Evolutionary conservation across 2,797 vertebrate genomes (phyloP), one percentile per base, ranked within the genome.

Genomic region (Protonibea diacanthus): DNA sequence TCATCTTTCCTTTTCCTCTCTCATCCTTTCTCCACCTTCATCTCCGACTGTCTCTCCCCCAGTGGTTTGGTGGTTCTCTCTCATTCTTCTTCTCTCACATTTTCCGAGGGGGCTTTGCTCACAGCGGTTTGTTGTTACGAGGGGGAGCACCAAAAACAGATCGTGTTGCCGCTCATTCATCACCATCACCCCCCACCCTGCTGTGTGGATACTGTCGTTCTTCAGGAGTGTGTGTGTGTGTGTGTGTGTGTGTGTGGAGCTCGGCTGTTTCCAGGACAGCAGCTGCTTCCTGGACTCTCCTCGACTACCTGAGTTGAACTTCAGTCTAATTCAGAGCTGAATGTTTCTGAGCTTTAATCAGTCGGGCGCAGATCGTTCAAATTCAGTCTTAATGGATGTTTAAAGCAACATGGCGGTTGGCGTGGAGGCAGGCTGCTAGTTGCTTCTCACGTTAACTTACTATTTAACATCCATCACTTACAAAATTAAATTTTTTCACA

Each of bases 91-190:
- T 64, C 55, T 61, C 71, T 74, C 59, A 21, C 1, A 0, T 75
- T 82, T 71, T 81, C 84, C 74, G 71, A 74, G 74, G 65, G 17
- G 74, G 44, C 77, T 78, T 75, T 82, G 59, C 79, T 82, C 69
- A 2, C 5, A 18, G 62, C 71, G 74, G 66, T 76, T 83, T 83
- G 81, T 81, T 82, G 78, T 88, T 73, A 82, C 2, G n/a, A 69
- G 74, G 55, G 77, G 66, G 25, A 59, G 68, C 33, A 55, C 61
- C 42, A 12, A 73, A 74, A 74, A 21, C 76, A 61, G 80, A 69
- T 80, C 45, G 0, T 49, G 66, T 84, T 82, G 52, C 61, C 3
- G 38, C 76, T 77, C 81, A 45, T 79, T 81, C 83, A 79, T 85
- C 83, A 79, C 56, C 25, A 8, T 25, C 40, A 6, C 18, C 21